These are phyloP conservation scores for Atta colombica DNA, from an alignment of 1,140 invertebrate species.

Conservation along the genomic window DNA sequence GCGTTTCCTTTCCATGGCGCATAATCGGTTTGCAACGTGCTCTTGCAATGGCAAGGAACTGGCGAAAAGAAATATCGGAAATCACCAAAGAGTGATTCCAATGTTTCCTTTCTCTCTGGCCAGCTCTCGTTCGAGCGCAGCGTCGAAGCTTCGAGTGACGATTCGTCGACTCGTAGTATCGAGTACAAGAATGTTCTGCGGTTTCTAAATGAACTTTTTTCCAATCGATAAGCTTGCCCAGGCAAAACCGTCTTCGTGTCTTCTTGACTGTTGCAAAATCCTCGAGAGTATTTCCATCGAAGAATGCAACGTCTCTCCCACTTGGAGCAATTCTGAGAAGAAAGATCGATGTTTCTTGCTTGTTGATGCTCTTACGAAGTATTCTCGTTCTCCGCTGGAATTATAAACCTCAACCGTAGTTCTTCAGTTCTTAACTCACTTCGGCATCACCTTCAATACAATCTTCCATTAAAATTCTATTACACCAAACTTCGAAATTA, in stretches of 20 bases:
- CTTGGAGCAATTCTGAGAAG: neutral
- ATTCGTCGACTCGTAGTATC: constrained; percentile 14
- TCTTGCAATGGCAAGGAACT: neutral
- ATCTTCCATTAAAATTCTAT: constrained; percentile 29
- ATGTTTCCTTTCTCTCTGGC: neutral
- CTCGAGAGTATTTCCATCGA: constrained; percentile 29
- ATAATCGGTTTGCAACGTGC: constrained; percentile 34
- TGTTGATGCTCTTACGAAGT: constrained; percentile 12
- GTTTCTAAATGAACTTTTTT: constrained; percentile 23
- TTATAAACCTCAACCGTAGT: constrained; percentile 10
- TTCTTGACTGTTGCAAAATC: constrained; percentile 24
- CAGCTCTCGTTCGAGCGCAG: neutral
- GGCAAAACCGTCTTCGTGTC: constrained; percentile 1
- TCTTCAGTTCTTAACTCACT: neutral
- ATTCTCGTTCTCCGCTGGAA: constrained; percentile 32
- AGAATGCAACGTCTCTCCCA: constrained; percentile 35
- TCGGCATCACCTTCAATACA: neutral
- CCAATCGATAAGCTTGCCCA: constrained; percentile 42
- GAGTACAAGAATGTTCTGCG: neutral
- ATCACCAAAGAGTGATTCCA: constrained; percentile 59
- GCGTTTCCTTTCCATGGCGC: constrained; percentile 38
- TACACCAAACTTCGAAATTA: neutral
- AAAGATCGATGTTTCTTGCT: constrained; percentile 49
- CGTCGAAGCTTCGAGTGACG: constrained; percentile 44
- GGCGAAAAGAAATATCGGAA: constrained; percentile 61